A percentile compares a stretch with the other conserved stretches of the same genome.
These are phyloP conservation scores for Oryzias melastigma DNA, from an alignment of 2,113 vertebrate species.

Conservation along the genomic window DNA sequence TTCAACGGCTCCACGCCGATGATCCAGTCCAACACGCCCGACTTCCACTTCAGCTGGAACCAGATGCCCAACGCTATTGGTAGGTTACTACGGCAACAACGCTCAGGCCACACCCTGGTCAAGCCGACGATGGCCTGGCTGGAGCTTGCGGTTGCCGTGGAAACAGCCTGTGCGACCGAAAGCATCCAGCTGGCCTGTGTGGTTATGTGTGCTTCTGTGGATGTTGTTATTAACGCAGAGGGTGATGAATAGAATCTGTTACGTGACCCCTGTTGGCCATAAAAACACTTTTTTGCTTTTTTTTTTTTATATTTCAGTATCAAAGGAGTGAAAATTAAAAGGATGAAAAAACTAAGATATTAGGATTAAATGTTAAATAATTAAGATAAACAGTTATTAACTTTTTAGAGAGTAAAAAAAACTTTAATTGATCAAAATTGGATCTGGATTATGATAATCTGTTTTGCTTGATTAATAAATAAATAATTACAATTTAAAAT, in stretches of 20 bases:
- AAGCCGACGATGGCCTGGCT: conserved; percentile 34
- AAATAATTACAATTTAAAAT: no score
- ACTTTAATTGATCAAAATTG: no score
- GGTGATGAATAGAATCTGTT: conserved; percentile 6
- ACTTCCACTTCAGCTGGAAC: conserved; percentile 99
- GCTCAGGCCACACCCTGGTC: conserved; percentile 31
- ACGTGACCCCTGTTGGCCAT: conserved; percentile 15
- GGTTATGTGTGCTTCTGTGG: conserved; percentile 13
- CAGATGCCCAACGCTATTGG: conserved; percentile 95
- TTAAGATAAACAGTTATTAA: no score
- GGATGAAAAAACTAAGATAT: no score
- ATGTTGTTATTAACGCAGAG: background rate
- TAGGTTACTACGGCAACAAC: conserved; percentile 74
- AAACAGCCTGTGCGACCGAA: conserved; percentile 44
- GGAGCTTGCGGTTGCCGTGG: conserved; percentile 56
- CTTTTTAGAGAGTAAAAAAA: no score
- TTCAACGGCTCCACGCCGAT: conserved; percentile 92
- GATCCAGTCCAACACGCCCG: conserved; percentile 91
- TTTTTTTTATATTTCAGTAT: background rate
- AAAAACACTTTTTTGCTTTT: background rate
- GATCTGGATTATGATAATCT: no score
- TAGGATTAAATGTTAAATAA: no score
- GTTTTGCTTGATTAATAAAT: no score
- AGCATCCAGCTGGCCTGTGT: conserved; percentile 17
- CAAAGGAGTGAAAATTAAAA: no score